Conservation (phyloP, 2,797 vertebrate genomes). For the Pangasius larnaudii region DNA sequence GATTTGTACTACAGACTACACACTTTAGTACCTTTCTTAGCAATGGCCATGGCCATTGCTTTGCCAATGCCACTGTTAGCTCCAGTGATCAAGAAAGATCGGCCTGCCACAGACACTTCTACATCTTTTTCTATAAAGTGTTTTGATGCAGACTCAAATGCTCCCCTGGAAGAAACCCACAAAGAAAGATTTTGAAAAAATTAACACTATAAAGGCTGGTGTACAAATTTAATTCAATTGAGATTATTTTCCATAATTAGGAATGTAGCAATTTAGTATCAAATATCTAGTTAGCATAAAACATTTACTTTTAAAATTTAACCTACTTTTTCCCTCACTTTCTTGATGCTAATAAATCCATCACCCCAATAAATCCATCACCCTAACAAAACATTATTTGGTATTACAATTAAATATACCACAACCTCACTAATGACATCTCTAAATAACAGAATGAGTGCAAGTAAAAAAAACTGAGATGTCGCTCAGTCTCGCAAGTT, state of each 20-base stretch:
- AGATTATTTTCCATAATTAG: neutral
- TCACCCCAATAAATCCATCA: neutral
- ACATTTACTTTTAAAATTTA: neutral
- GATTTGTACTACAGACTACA: neutral
- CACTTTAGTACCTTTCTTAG: conserved; percentile 74
- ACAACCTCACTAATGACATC: neutral
- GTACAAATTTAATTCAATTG: neutral
- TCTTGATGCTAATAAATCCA: neutral
- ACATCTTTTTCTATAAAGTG: conserved; percentile 80
- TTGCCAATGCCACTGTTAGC: conserved; percentile 81
- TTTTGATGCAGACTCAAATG: conserved; percentile 74
- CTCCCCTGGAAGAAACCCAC: conserved; percentile 65
- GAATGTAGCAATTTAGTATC: neutral
- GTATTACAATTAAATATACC: neutral
- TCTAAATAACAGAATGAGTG: neutral
- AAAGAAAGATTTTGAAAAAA: conserved; percentile 4
- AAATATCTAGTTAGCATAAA: neutral
- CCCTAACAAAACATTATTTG: neutral
- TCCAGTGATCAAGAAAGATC: conserved; percentile 80
- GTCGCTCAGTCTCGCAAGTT: conserved; percentile 24
- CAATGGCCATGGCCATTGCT: conserved; percentile 76
- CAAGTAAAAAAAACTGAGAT: neutral
- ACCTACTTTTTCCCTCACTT: neutral
- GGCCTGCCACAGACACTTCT: conserved; percentile 76
- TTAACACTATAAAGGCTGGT: neutral